Conservation (phyloP, 2,888 invertebrate genomes). For the Endomychus coccineus region DNA sequence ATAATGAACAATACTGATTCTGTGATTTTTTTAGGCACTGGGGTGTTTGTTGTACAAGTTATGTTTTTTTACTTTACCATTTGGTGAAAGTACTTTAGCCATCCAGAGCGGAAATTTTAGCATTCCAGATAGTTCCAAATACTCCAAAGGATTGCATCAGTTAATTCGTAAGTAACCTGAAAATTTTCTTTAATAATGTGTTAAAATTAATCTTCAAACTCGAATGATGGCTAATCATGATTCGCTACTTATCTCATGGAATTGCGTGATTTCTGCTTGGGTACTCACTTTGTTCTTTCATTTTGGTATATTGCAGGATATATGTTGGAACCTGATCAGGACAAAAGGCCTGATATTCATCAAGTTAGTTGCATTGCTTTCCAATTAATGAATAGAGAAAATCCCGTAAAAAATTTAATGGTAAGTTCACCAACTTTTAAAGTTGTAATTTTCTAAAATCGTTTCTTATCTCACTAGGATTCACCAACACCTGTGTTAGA, state of each 20-base stretch:
- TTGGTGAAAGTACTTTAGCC: constrained; percentile 87
- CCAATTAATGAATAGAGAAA: constrained; percentile 59
- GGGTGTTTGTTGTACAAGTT: constrained; percentile 84
- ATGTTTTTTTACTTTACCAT: constrained; percentile 83
- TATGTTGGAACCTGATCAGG: constrained; percentile 78
- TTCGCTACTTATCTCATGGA: no score
- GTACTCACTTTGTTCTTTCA: not conserved
- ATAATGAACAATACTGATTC: no score
- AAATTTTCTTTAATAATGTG: no score
- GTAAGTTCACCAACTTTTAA: constrained; percentile 43
- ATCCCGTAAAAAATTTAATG: constrained; percentile 74
- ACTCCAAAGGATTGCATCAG: constrained; percentile 61
- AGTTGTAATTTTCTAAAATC: not conserved
- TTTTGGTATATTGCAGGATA: constrained; percentile 57
- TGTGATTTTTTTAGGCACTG: constrained; percentile 56
- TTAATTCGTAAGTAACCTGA: constrained; percentile 70
- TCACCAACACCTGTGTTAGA: constrained; percentile 55
- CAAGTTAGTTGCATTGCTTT: constrained; percentile 73
- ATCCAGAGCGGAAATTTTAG: constrained; percentile 84
- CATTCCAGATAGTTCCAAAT: constrained; percentile 74
- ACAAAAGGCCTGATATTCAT: constrained; percentile 78
- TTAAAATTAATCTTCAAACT: no score
- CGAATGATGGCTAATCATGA: no score
- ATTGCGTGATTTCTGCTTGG: constrained; percentile 1
- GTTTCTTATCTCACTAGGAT: constrained; percentile 8